These are phyloP conservation scores for Globicephala melas DNA, from an alignment of 2,113 vertebrate species.

Conservation along the genomic window DNA sequence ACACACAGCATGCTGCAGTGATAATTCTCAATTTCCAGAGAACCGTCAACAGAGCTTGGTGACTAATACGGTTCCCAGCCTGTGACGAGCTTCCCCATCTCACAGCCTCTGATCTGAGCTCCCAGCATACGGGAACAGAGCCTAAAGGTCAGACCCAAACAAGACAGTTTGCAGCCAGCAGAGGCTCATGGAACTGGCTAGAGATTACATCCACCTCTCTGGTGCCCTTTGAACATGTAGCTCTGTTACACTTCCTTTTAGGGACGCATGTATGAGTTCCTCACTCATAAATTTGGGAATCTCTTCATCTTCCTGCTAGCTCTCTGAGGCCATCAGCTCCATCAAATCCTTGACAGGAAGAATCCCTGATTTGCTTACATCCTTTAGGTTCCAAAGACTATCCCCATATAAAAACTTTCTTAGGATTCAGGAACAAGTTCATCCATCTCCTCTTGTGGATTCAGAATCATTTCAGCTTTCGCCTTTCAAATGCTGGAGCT, in stretches of 20 bases:
- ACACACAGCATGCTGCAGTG: not conserved
- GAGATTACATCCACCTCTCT: not conserved
- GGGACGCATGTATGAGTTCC: not conserved
- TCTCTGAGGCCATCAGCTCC: not conserved
- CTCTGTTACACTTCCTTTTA: not conserved
- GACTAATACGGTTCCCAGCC: fast-evolving
- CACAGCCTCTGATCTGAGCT: not conserved
- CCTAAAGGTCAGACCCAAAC: not conserved
- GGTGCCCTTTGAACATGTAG: not conserved
- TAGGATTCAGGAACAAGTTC: not conserved
- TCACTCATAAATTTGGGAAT: not conserved
- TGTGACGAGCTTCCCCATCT: not conserved
- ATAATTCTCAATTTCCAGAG: not conserved
- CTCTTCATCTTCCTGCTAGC: not conserved
- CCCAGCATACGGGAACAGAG: not conserved
- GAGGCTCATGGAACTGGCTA: not conserved
- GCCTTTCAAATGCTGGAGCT: not conserved
- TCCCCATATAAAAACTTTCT: not conserved
- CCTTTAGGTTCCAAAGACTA: not conserved
- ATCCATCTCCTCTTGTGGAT: no score
- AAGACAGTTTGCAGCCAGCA: not conserved
- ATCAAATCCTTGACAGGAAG: not conserved
- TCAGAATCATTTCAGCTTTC: not conserved
- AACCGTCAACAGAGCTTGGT: not conserved
- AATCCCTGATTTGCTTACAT: not conserved